Percentiles rank a stretch among this genome's conserved stretches.
These are phyloP conservation scores for Blastobasis adustella DNA, from an alignment of 2,888 invertebrate species.

Conservation along the genomic window DNA sequence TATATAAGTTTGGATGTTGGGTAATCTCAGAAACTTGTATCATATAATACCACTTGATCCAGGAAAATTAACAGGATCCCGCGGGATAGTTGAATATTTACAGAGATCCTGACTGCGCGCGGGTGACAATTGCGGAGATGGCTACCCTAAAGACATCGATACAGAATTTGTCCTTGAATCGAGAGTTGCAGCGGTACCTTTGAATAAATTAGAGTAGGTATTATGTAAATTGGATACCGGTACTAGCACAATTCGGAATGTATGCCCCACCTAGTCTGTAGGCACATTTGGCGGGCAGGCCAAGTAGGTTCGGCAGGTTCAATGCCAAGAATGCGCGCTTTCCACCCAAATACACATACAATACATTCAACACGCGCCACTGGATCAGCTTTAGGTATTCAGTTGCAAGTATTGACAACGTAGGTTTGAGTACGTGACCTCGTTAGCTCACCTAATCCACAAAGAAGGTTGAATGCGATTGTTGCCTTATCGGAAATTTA, in stretches of 20 bases:
- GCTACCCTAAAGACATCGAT: neutral
- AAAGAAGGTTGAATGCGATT: neutral
- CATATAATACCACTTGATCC: no score
- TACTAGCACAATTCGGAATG: neutral
- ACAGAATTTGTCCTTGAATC: neutral
- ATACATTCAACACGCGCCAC: conserved; percentile 27
- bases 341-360: conserved; percentile 32
- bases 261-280: conserved; percentile 1
- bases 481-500: neutral
- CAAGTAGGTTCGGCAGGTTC: conserved; percentile 61
- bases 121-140: neutral
- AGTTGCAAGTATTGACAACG: neutral
- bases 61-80: no score
- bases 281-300: conserved; percentile 52
- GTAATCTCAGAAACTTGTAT: no score
- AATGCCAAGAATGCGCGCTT: conserved; percentile 61
- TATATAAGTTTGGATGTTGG: no score
- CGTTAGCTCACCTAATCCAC: neutral
- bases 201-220: neutral
- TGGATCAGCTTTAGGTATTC: neutral
- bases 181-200: neutral
- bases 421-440: neutral
- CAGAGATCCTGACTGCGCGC: neutral
- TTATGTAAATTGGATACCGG: neutral
- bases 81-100: neutral